A percentile compares a stretch with the other conserved stretches of the same genome.
These are phyloP conservation scores for Aricia artaxerxes DNA, from an alignment of 2,888 invertebrate genomes.

Conservation along the genomic window DNA sequence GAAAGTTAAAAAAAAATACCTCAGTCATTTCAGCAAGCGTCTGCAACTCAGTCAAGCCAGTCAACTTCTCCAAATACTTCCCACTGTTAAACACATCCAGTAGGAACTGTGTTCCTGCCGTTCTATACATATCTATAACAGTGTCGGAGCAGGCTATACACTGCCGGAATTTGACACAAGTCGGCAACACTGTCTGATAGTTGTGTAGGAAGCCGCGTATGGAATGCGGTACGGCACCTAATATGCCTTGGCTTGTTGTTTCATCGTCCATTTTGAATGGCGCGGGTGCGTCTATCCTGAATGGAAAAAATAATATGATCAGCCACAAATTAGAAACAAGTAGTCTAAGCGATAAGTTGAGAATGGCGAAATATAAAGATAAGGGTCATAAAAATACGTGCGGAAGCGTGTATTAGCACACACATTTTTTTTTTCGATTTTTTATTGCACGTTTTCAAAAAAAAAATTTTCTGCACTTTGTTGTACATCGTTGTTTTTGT, in stretches of 20 bases:
- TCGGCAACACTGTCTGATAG: conserved; percentile 90
- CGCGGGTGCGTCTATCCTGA: conserved; percentile 84
- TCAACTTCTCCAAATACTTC: conserved; percentile 90
- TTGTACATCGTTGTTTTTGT: too few species aligned
- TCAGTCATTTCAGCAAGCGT: conserved; percentile 81
- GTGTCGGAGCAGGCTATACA: conserved; percentile 95
- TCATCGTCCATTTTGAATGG: conserved; percentile 74
- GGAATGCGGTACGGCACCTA: conserved; percentile 95
- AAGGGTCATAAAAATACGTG: too few species aligned
- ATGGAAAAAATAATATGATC: conserved; percentile 37
- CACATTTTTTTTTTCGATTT: too few species aligned
- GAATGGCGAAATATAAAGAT: too few species aligned
- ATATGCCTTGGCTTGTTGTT: conserved; percentile 74
- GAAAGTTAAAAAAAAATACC: conserved; percentile 49
- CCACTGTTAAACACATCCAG: conserved; percentile 90
- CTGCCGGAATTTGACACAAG: conserved; percentile 91
- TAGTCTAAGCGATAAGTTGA: too few species aligned
- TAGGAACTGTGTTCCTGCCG: conserved; percentile 85
- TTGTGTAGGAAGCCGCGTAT: conserved; percentile 94
- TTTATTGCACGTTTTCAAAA: too few species aligned
- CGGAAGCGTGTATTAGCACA: too few species aligned
- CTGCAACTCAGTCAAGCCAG: conserved; percentile 86
- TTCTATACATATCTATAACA: conserved; percentile 59
- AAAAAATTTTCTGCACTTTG: too few species aligned
- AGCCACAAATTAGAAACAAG: too few species aligned